Percentiles rank a stretch among this genome's conserved stretches.
phyloP scores from a whole-genome alignment of 2,797 vertebrate genomes.

The Falco berigora region DNA sequence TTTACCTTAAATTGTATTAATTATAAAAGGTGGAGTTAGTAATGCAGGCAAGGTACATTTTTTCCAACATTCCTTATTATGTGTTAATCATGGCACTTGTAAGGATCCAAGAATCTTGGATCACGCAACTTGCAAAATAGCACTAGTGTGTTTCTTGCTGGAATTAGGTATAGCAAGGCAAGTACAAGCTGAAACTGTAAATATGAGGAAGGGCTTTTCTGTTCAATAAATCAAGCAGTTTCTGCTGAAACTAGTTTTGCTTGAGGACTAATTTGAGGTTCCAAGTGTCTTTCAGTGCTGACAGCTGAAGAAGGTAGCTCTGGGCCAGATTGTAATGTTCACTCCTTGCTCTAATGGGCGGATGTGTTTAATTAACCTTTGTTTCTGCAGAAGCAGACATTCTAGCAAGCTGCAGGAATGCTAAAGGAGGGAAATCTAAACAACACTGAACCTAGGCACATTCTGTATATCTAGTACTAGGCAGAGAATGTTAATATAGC shows the following conservation, averaged over 20 bases:
- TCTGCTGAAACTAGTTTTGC: conserved; percentile 47
- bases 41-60: not conserved
- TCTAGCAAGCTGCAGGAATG: conserved; percentile 45
- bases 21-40: not conserved
- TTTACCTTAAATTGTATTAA: not conserved
- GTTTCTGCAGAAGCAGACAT: conserved; percentile 46
- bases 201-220: not conserved
- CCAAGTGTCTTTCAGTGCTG: conserved; percentile 48
- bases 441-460: not conserved
- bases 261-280: conserved; percentile 33
- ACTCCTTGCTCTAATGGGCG: conserved; percentile 31
- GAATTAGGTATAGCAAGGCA: not conserved
- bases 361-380: conserved; percentile 66
- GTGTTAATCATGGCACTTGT: not conserved
- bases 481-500: not conserved
- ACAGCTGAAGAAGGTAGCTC: conserved; percentile 59
- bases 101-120: not conserved
- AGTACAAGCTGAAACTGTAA: not conserved
- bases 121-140: not conserved
- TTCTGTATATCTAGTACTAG: not conserved
- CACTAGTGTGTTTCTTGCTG: not conserved
- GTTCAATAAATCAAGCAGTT: conserved; percentile 16
- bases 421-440: conserved; percentile 8
- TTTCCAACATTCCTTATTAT: not conserved
- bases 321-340: conserved; percentile 38